A percentile compares a stretch with the other conserved stretches of the same genome.
Conservation (phyloP, 2,888 invertebrate species). For the Rotaria magnacalcarata region DNA sequence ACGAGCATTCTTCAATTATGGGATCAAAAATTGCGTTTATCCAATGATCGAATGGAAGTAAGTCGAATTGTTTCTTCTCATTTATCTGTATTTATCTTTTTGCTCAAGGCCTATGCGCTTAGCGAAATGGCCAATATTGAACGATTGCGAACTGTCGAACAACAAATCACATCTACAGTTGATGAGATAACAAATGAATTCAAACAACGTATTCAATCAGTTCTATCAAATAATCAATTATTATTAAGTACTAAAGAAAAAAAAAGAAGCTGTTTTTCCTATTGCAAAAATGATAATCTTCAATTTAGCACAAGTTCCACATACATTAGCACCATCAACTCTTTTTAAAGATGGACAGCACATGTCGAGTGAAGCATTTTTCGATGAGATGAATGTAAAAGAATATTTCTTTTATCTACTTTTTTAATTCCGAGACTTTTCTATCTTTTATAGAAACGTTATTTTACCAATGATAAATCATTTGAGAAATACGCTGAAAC, state of each 20-base stretch:
- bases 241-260: background rate
- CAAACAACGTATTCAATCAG: background rate
- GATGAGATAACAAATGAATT: constrained; percentile 4
- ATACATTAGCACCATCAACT: constrained; percentile 27
- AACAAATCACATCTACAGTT: constrained; percentile 3
- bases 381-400: constrained; percentile 20
- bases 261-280: background rate
- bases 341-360: constrained; percentile 21
- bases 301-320: background rate
- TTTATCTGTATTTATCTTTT: background rate
- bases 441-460: background rate
- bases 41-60: constrained; percentile 33
- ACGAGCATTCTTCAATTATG: constrained; percentile 17
- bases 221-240: constrained; percentile 4
- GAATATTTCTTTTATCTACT: background rate
- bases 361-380: constrained; percentile 12
- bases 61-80: background rate
- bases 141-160: background rate
- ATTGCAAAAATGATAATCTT: background rate
- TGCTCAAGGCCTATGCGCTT: background rate
- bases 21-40: constrained; percentile 35
- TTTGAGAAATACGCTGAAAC: constrained; percentile 36
- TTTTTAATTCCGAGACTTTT: background rate
- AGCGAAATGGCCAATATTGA: constrained; percentile 26
- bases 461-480: constrained; percentile 28